Evolutionary conservation across 2,888 invertebrate species (phyloP), one percentile per base, ranked within the genome.

Genomic region (Drosophila crucigera): DNA sequence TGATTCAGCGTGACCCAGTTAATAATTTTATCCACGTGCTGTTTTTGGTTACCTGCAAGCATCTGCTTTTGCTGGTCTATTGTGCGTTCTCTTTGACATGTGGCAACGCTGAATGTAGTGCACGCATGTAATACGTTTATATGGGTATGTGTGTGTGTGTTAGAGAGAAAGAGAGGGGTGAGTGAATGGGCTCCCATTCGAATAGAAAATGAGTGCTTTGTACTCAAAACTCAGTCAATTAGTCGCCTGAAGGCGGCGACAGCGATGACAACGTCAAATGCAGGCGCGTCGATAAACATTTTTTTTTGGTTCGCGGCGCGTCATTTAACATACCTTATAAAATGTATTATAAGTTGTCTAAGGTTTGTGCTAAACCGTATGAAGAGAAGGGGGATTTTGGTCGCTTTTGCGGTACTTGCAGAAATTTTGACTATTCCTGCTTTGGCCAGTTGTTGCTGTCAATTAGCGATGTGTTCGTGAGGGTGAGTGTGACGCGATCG

Each of bases 161-260:
- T 30, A 33, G 53, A 62, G 65, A 63, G 35, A 49, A 60, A 64
- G 70, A 61, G 53, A 60, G 75, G 65, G 56, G 73, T 67, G 69
- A 71, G 75, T 76, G 28, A 19, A 7, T 28, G 56, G 28, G 76
- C 73, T 84, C 73, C 74, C 87, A 76, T 87, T 84, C 84, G 82
- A 86, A 86, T 84, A 87, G 74, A 87, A 87, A 84, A 82, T 84
- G 67, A 87, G 87, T 84, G 82, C 80, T 82, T 79, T 79, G 79
- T 80, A 80, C 79, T 80, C 80, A 65, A 76, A 73, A 70, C 73
- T 79, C 73, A 80, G 78, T 78, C 78, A 78, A 78, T 78, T 84
- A 77, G 80, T 80, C 80, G 80, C 71, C 78, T 72, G 56, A 76
- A 76, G 73, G 76, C 76, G 80, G 73, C 80, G 76, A 64, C 77